Evolutionary conservation across 1,140 invertebrate species (phyloP).

Genomic region (Helicoverpa armigera): DNA sequence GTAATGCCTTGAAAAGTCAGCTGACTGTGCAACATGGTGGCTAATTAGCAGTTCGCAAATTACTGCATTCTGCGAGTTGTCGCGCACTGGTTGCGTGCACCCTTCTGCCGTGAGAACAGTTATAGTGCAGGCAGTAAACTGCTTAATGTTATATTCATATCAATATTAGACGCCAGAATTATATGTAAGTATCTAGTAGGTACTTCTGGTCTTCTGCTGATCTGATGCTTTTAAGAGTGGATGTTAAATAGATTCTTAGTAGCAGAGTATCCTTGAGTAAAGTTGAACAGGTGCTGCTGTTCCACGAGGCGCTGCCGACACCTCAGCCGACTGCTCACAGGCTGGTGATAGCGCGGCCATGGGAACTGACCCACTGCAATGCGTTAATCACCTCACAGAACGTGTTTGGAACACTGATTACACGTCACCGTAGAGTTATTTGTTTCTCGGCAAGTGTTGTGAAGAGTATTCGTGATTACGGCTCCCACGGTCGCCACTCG

Average conservation of each 20-base stretch:
- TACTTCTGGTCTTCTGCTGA: too few relatives aligned
- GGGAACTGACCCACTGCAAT: background rate
- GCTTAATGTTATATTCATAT: too few relatives aligned
- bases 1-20: background rate
- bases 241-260: too few relatives aligned
- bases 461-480: background rate
- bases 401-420: background rate
- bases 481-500: conserved; percentile 50
- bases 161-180: too few relatives aligned
- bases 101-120: background rate
- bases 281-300: too few relatives aligned
- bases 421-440: conserved; percentile 2
- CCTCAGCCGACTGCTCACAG: background rate
- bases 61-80: background rate
- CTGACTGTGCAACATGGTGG: background rate
- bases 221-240: too few relatives aligned
- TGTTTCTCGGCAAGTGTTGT: conserved; percentile 37
- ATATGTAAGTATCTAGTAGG: too few relatives aligned
- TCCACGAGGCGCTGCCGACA: background rate
- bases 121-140: too few relatives aligned
- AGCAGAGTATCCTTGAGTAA: too few relatives aligned
- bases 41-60: background rate
- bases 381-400: background rate
- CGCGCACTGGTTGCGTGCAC: background rate
- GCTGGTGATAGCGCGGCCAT: background rate